Conservation (phyloP, 2,113 vertebrate genomes). For the Vidua macroura region DNA sequence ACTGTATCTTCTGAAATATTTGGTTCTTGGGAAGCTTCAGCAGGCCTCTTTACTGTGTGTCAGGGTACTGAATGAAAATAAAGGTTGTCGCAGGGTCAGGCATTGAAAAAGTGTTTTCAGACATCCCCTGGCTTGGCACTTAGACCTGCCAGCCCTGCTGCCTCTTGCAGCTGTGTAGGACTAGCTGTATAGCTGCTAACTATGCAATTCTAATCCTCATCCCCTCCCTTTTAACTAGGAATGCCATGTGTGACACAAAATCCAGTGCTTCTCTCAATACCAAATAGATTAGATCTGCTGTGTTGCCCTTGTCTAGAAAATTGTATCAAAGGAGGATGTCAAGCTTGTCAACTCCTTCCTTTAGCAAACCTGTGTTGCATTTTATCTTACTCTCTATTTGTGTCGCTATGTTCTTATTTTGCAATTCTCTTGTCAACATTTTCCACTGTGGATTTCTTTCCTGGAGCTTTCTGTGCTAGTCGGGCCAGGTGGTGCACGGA, state of each 20-base stretch:
- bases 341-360: constrained; percentile 27
- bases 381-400: constrained; percentile 17
- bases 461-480: background rate
- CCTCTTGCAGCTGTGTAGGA: background rate
- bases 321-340: constrained; percentile 36
- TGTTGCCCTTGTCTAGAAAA: background rate
- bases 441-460: background rate
- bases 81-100: background rate
- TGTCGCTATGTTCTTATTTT: background rate
- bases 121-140: background rate
- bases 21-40: background rate
- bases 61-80: background rate
- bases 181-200: background rate
- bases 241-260: background rate
- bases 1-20: background rate
- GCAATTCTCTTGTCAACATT: constrained; percentile 14
- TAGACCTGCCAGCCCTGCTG: background rate
- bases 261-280: background rate
- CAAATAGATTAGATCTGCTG: background rate
- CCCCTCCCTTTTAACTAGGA: background rate
- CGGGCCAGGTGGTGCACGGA: background rate
- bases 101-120: background rate
- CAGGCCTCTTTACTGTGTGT: background rate
- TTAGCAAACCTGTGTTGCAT: constrained; percentile 32
- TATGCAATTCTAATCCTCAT: background rate